Evolutionary conservation across 2,797 vertebrate genomes (phyloP).

Genomic region (Leptodactylus fallax): DNA sequence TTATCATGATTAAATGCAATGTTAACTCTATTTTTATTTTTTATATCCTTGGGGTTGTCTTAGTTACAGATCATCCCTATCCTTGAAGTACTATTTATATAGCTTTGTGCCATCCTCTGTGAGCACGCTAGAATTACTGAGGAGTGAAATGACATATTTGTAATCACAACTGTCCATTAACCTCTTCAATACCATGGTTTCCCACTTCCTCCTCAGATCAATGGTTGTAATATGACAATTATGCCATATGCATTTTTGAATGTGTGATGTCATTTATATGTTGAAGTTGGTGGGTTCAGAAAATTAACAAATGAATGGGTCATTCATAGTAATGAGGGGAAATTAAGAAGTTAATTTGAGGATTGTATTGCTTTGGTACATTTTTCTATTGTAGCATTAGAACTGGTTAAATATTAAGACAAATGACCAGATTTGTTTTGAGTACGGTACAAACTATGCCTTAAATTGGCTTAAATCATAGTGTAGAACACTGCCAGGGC

Average conservation of each 20-base stretch:
- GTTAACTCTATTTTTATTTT: conserved; percentile 5
- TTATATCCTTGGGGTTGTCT: conserved; percentile 16
- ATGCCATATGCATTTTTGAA: not conserved
- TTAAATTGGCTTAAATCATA: too few relatives aligned
- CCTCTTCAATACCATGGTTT: not conserved
- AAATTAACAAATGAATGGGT: too few relatives aligned
- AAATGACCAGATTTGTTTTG: too few relatives aligned
- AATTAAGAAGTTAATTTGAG: too few relatives aligned
- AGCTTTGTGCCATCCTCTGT: not conserved
- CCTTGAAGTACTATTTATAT: conserved; percentile 29
- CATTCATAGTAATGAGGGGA: too few relatives aligned
- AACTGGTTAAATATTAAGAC: too few relatives aligned
- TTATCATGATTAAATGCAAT: not conserved
- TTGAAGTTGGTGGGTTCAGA: not conserved
- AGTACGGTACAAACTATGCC: too few relatives aligned
- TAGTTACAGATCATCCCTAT: conserved; percentile 21
- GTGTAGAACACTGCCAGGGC: too few relatives aligned
- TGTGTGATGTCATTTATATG: not conserved
- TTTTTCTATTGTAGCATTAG: too few relatives aligned
- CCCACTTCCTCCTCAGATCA: not conserved
- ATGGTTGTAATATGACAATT: not conserved
- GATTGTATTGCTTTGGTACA: too few relatives aligned
- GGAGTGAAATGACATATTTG: not conserved
- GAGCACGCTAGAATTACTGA: not conserved
- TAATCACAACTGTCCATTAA: not conserved